Conservation (phyloP, 2,797 vertebrate genomes). For the Petrocephalus sullivani region DNA sequence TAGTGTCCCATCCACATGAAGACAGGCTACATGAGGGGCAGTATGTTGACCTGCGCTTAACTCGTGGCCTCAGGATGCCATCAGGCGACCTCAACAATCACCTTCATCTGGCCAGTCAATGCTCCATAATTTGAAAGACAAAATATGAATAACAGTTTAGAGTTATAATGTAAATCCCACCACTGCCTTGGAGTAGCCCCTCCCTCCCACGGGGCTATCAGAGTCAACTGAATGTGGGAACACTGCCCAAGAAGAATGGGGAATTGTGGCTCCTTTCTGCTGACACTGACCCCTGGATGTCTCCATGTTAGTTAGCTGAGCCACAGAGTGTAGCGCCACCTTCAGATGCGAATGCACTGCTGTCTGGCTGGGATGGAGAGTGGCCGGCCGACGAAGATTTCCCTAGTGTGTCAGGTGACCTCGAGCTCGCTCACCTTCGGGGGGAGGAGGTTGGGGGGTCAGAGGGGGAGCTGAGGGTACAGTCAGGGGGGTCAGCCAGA, state of each 20-base stretch:
- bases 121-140: background rate
- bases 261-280: background rate
- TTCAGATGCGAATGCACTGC: background rate
- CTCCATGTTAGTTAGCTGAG: background rate
- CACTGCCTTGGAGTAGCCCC: background rate
- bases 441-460: too few species aligned
- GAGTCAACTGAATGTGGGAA: background rate
- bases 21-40: background rate
- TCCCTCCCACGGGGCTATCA: background rate
- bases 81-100: background rate
- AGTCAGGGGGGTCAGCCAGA: conserved; percentile 73
- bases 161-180: background rate
- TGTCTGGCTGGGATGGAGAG: background rate
- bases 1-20: background rate
- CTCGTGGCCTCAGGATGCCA: background rate
- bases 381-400: too few species aligned
- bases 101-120: background rate
- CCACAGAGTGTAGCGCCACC: background rate
- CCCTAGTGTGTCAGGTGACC: too few species aligned
- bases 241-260: background rate
- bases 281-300: background rate
- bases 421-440: too few species aligned
- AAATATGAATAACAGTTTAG: background rate
- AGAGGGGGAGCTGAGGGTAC: conserved; percentile 52
- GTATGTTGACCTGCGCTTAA: background rate